phyloP scores from a whole-genome alignment of 2,888 invertebrate species.

The Melanchra persicariae region DNA sequence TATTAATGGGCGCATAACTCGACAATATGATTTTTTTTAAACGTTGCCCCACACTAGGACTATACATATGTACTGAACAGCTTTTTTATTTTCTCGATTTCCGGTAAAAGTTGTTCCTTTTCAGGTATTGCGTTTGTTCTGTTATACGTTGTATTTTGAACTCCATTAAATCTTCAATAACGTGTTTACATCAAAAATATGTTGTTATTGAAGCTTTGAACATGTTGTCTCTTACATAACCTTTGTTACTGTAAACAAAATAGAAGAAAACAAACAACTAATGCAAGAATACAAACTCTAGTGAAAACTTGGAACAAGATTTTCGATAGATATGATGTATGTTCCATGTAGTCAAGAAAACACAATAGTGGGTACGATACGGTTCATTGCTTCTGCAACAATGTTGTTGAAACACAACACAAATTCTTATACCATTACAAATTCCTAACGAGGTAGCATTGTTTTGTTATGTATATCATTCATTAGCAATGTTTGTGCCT shows the following conservation, averaged over 20 bases:
- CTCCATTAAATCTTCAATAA: background rate
- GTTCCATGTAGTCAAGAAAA: slow-evolving; percentile 40
- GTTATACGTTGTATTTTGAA: background rate
- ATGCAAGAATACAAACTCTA: slow-evolving; percentile 22
- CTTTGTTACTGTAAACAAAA: slow-evolving; percentile 27
- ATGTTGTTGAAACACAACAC: slow-evolving; percentile 26
- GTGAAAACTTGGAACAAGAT: slow-evolving; percentile 51
- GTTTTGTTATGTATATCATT: too few relatives aligned
- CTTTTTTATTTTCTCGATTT: too few relatives aligned
- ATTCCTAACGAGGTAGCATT: too few relatives aligned
- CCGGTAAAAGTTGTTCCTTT: too few relatives aligned
- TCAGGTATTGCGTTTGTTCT: too few relatives aligned
- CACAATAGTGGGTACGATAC: slow-evolving; percentile 44
- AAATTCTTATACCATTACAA: slow-evolving; percentile 1
- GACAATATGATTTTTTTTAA: too few relatives aligned
- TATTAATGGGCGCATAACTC: too few relatives aligned
- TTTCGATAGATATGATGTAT: slow-evolving; percentile 47
- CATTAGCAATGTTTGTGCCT: too few relatives aligned
- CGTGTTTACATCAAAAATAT: slow-evolving; percentile 15
- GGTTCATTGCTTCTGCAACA: slow-evolving; percentile 51
- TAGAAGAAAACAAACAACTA: slow-evolving; percentile 21
- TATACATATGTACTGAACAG: too few relatives aligned
- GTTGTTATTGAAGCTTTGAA: slow-evolving; percentile 17
- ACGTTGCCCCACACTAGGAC: too few relatives aligned
- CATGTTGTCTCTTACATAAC: slow-evolving; percentile 21